A percentile compares a stretch with the other conserved stretches of the same genome.
phyloP scores from a whole-genome alignment of 2,797 vertebrate genomes.

The Spondyliosoma cantharus region DNA sequence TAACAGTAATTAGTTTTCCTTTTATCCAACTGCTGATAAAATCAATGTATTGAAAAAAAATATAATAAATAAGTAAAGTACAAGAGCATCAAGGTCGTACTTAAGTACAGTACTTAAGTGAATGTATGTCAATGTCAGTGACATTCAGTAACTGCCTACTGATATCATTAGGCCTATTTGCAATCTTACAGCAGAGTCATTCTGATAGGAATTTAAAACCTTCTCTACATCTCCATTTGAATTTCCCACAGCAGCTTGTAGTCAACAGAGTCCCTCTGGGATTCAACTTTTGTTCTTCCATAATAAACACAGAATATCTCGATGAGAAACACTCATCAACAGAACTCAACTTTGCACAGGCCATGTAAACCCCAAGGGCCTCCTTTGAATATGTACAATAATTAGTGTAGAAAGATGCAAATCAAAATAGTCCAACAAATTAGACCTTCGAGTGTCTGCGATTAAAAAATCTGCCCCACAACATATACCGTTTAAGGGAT shows the following conservation, averaged over 20 bases:
- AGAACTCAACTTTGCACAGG: background rate
- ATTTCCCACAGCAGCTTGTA: background rate
- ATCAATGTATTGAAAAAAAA: no score
- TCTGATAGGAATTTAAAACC: conserved; percentile 2
- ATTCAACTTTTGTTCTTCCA: background rate
- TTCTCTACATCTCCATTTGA: conserved; percentile 5
- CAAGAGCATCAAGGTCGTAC: no score
- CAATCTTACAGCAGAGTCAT: background rate
- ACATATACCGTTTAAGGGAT: background rate
- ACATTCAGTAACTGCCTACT: background rate
- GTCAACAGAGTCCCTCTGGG: background rate
- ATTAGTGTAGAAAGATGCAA: conserved; percentile 2
- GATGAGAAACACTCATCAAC: background rate
- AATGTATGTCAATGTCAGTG: no score
- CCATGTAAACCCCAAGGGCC: background rate
- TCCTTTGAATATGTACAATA: conserved; percentile 3
- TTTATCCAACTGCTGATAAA: no score
- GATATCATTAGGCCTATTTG: conserved; percentile 4
- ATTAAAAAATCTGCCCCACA: background rate
- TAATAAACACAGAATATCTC: background rate
- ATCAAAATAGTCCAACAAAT: background rate
- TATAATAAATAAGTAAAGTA: no score
- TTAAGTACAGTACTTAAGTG: no score
- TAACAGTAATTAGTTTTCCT: no score
- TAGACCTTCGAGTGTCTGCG: background rate